Evolutionary conservation across 2,113 vertebrate species (phyloP).

Genomic region (Tragelaphus buxtoni): DNA sequence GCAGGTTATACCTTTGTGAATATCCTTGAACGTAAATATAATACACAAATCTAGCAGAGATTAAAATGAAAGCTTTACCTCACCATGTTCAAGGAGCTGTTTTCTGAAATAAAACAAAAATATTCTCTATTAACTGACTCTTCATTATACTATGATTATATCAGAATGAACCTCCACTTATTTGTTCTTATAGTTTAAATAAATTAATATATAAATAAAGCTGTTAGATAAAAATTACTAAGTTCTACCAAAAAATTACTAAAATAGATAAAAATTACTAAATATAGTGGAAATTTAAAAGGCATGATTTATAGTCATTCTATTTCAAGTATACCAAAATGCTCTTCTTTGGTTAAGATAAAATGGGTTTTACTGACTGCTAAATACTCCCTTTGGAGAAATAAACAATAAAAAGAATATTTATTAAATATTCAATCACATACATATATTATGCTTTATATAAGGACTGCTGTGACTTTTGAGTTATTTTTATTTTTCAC

Average conservation of each 20-base stretch:
- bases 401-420: neutral
- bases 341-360: too few relatives aligned
- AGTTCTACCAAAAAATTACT: neutral
- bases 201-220: neutral
- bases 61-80: conserved; percentile 83
- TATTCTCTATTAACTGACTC: conserved; percentile 52
- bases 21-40: neutral
- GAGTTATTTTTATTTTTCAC: neutral
- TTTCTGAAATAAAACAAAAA: conserved; percentile 80
- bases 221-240: neutral
- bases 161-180: neutral
- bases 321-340: neutral
- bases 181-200: neutral
- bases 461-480: neutral
- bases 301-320: neutral
- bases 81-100: conserved; percentile 83
- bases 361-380: too few relatives aligned
- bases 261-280: neutral
- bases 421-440: neutral
- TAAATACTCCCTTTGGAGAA: too few relatives aligned
- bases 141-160: neutral
- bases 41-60: neutral
- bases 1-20: neutral
- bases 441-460: neutral
- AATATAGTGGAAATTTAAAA: neutral